Evolutionary conservation across 2,888 invertebrate species (phyloP), one percentile per base, ranked within the genome.

Genomic region (Keiferia lycopersicella): DNA sequence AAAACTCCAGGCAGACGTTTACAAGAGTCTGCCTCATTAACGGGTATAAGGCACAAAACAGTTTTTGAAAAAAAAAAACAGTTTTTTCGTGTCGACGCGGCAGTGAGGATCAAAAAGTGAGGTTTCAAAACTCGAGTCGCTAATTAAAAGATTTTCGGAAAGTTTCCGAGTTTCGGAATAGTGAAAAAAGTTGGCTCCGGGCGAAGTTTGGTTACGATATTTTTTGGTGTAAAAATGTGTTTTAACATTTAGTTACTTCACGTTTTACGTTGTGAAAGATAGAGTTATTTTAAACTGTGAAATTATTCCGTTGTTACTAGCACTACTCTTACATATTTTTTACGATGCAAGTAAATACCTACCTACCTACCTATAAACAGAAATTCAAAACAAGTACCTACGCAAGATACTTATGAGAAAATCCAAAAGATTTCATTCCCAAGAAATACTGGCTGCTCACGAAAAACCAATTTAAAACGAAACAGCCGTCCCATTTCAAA

Each of bases 1-100:
- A 50, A 20, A 50, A 16, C 16, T 20, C 53, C 30, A 14, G 20
- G 48, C 48, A 61, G 50, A 61, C 48, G 67, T 65, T 70, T 72
- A 72, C 69, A 79, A 86, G 83, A 77, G 80, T 69, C 75, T 76
- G 86, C 85, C 87, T 90, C 87, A 87, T 89, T 90, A 89, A 77
- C 71, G 75, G 69, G 75, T 78, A 74, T 68, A 69, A 77, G 73
- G 68, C 70, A 72, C 70, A 53, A 62, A 68, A 72, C 34, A 18
- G 51, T 22, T 51, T 56, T 30, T n/a, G 22, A 56, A 56, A 56
- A 30, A 26, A 26, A 6, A 26, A 26, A n/a, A n/a, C n/a, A n/a
- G n/a, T n/a, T 26, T 11, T 20, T 10, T 10, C 18, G 1, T 7
- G 22, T n/a, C 34, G 34, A 56, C 56, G 30, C 30, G 53, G 26